These are phyloP conservation scores for Epinephelus malabaricus DNA, from an alignment of 2,797 vertebrate genomes.

Conservation along the genomic window DNA sequence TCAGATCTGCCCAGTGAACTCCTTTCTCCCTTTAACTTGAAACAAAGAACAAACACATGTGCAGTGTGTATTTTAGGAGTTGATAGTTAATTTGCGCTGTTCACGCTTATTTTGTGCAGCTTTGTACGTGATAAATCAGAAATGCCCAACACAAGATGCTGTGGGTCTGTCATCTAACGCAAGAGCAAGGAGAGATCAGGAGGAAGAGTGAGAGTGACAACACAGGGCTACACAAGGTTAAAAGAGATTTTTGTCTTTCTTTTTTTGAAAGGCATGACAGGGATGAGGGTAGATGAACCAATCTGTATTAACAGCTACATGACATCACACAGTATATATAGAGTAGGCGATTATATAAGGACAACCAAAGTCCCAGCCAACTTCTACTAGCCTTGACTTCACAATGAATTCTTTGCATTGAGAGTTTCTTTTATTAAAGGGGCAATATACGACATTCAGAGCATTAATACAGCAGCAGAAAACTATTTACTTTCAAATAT, in stretches of 20 bases:
- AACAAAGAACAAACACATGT: too few species aligned
- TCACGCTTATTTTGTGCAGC: background rate
- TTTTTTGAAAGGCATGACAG: constrained; percentile 9
- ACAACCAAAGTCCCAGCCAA: background rate
- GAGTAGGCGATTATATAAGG: background rate
- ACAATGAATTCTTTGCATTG: background rate
- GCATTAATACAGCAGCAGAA: too few species aligned
- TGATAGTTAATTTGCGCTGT: background rate
- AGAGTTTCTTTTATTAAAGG: constrained; percentile 7
- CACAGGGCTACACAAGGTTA: background rate
- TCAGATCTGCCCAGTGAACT: constrained; percentile 23
- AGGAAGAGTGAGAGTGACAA: background rate
- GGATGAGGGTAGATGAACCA: background rate
- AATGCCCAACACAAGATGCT: background rate
- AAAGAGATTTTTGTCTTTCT: constrained; percentile 6
- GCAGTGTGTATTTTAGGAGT: background rate
- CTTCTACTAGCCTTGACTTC: background rate
- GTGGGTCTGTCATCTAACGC: background rate
- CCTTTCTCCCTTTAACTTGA: constrained; percentile 6
- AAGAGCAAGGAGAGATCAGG: background rate
- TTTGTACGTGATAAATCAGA: background rate
- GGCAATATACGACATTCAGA: too few species aligned
- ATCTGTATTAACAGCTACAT: constrained; percentile 17
- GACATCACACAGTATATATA: constrained; percentile 26
- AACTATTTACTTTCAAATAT: too few species aligned